Conservation (phyloP, 2,113 vertebrate species). For the Chauna torquata region DNA sequence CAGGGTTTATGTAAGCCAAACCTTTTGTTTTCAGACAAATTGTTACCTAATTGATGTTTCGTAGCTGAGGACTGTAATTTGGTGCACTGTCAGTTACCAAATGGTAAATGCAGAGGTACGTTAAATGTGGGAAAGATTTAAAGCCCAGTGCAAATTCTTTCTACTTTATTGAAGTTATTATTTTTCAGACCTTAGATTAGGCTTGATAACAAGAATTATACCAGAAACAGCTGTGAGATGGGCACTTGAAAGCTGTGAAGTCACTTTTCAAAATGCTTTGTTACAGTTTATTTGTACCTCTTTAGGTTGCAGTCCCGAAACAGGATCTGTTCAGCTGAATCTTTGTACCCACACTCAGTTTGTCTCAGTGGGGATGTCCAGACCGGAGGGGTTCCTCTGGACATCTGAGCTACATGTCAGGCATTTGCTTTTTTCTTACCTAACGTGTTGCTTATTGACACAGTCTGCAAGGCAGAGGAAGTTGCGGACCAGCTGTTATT, state of each 20-base stretch:
- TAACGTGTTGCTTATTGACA: background rate
- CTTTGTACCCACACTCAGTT: background rate
- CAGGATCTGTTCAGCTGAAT: background rate
- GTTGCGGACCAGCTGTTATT: background rate
- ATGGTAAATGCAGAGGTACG: background rate
- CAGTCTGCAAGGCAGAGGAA: background rate
- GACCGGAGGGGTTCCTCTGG: background rate
- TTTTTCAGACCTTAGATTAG: background rate
- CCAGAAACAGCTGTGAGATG: background rate
- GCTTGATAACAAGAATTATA: background rate
- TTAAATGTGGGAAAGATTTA: background rate
- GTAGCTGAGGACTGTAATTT: background rate
- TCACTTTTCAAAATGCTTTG: background rate
- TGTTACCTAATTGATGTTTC: background rate
- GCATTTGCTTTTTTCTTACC: background rate
- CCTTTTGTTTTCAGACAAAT: background rate
- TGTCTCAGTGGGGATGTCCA: background rate
- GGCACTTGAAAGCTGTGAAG: background rate
- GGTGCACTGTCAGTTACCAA: background rate
- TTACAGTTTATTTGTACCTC: background rate
- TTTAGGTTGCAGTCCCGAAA: background rate
- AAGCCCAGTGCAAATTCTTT: background rate
- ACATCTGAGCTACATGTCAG: fast-evolving
- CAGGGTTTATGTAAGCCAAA: background rate
- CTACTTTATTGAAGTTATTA: background rate